phyloP scores from a whole-genome alignment of 2,113 vertebrate species.

The Elephantulus edwardii region DNA sequence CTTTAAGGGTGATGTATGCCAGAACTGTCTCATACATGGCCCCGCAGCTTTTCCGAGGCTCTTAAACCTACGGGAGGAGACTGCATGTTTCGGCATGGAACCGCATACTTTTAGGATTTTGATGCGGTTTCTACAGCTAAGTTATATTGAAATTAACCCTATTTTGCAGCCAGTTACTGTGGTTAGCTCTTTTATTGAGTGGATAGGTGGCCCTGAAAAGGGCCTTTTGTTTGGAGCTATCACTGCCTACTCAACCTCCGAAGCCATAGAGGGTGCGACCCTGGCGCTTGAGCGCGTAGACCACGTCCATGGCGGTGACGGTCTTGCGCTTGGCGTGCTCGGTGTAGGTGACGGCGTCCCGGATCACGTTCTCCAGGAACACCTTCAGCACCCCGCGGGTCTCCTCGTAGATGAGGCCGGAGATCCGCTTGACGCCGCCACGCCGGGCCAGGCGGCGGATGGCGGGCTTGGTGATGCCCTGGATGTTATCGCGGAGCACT shows the following conservation, averaged over 20 bases:
- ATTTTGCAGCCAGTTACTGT: not conserved
- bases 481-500: slow-evolving; percentile 31
- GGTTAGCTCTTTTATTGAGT: not conserved
- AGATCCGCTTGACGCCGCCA: not conserved
- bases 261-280: slow-evolving; percentile 24
- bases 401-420: not conserved
- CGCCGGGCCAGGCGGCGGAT: slow-evolving; percentile 20
- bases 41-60: too few species aligned
- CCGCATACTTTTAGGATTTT: too few species aligned
- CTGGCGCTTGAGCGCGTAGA: slow-evolving; percentile 58
- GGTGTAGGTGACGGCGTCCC: not conserved
- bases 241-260: not conserved
- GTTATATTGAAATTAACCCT: too few species aligned
- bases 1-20: too few species aligned
- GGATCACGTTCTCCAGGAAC: not conserved
- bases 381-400: not conserved
- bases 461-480: slow-evolving; percentile 41
- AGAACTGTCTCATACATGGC: too few species aligned
- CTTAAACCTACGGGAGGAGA: too few species aligned
- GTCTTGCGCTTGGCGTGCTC: not conserved
- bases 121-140: too few species aligned
- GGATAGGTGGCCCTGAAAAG: slow-evolving; percentile 21
- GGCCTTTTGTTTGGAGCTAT: not conserved
- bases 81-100: too few species aligned
- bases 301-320: not conserved